Conservation (phyloP, 2,888 invertebrate species). For the Fissipunctia ypsillon region DNA sequence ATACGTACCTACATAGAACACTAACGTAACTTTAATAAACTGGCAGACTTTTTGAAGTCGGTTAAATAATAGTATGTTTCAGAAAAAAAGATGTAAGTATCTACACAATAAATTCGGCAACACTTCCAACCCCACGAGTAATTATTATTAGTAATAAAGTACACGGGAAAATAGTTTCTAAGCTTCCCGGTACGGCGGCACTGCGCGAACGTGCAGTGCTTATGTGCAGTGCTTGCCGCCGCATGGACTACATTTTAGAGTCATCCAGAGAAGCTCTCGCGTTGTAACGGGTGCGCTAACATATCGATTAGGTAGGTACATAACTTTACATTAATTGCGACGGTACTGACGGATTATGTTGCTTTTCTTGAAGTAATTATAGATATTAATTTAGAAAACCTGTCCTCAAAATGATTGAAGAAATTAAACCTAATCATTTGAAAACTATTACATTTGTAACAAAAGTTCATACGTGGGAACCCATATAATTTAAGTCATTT, state of each 20-base stretch:
- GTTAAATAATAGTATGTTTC: background rate
- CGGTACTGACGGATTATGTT: too few species aligned
- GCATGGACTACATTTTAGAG: background rate
- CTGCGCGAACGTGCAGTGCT: background rate
- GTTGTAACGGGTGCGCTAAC: background rate
- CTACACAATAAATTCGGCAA: background rate
- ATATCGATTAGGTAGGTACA: background rate
- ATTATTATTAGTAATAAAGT: background rate
- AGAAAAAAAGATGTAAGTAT: background rate
- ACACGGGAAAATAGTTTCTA: background rate
- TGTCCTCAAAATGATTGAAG: background rate
- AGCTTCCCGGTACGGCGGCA: constrained; percentile 1
- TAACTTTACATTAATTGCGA: background rate
- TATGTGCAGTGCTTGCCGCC: background rate
- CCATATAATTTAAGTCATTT: too few species aligned
- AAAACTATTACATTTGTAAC: background rate
- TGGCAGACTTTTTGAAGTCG: background rate
- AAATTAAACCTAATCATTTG: background rate
- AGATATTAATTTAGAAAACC: too few species aligned
- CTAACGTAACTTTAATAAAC: too few species aligned
- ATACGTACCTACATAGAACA: background rate
- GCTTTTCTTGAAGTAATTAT: too few species aligned
- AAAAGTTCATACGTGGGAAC: too few species aligned
- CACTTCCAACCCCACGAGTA: background rate
- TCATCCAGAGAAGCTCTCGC: background rate